phyloP scores from a whole-genome alignment of 92 coral and sea anemone species.

The Parazoanthus darwini region DNA sequence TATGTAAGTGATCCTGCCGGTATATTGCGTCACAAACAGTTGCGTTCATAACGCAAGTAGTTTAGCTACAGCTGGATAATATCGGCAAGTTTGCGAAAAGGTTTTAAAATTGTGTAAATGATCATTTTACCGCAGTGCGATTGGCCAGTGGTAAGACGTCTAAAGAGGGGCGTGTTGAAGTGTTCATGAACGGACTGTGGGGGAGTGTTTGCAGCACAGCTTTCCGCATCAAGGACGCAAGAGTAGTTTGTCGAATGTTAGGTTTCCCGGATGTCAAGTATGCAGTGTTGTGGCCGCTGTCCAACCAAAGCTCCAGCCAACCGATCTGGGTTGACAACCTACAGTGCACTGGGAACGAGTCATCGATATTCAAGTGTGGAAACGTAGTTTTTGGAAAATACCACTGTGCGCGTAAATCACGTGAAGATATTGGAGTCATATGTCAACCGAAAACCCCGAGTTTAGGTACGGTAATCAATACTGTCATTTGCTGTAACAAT shows the following conservation, averaged over 20 bases:
- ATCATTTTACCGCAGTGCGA: neutral
- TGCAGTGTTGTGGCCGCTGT: slow-evolving; percentile 12
- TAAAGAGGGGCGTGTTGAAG: slow-evolving; percentile 30
- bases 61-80: neutral
- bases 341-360: slow-evolving; percentile 19
- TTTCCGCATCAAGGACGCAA: neutral
- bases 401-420: neutral
- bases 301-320: neutral
- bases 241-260: slow-evolving; percentile 1
- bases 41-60: neutral
- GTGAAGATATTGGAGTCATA: slow-evolving; percentile 21
- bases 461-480: neutral
- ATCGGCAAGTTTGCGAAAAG: neutral
- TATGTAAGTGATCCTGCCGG: too few relatives aligned
- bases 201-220: neutral
- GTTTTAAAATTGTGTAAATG: neutral
- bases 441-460: neutral
- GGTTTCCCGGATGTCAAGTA: slow-evolving; percentile 17
- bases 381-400: neutral
- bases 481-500: neutral
- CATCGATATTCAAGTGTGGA: slow-evolving; percentile 12
- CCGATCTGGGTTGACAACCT: slow-evolving; percentile 9
- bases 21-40: too few relatives aligned
- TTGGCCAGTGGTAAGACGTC: neutral
- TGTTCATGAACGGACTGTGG: slow-evolving; percentile 14